Base-by-base conservation (phyloP, 2,113 vertebrate species). In the Megaleporinus macrocephalus region DNA sequence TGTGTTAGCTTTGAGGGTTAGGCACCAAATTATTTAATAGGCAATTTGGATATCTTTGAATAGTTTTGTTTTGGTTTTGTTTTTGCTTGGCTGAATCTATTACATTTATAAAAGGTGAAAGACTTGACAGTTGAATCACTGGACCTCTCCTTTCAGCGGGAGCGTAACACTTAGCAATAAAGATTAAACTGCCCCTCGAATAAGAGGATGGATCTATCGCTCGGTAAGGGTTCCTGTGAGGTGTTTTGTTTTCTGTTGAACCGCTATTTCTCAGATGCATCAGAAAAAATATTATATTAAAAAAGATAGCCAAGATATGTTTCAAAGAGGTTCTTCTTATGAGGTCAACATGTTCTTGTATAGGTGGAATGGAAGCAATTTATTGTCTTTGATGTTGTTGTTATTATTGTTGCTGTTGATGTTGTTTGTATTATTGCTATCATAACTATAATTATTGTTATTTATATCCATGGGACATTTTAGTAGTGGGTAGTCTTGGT, bases 401-500 rank as follows among this genome's bases (percentile, higher is more conserved):
- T 81, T 79, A 65, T 59, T 86, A 69, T 86, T 77, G 76, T 88
- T 88, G 85, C 90, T 88, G 82, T 84, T 79, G 72, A 66, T 86
- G 74, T 86, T 77, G 73, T 83, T 83, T 51, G 73, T 87, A 83
- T 87, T 76, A 74, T 83, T 85, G 74, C 91, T 93, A 88, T 93
- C 80, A 59, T 84, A 73, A 80, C 53, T 84, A 84, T 91, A 89
- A 90, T 92, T 93, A 84, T 87, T 90, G 85, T 86, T 91, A 91
- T 95, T 95, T 95, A 94, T 95, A 95, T 95, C 90, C 93, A 93
- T 93, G 94, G 93, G 94, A 95, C 90, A 91, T 94, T 92, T 85
- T 85, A 81, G 86, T 84, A 82, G 83, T 83, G 71, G 74, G 30
- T 94, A 92, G 91, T 90, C 89, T 92, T 93, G 91, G 88, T 87